A percentile compares a stretch with the other conserved stretches of the same genome.
Conservation (phyloP, 2,888 invertebrate species). For the Cremastinae sp. region DNA sequence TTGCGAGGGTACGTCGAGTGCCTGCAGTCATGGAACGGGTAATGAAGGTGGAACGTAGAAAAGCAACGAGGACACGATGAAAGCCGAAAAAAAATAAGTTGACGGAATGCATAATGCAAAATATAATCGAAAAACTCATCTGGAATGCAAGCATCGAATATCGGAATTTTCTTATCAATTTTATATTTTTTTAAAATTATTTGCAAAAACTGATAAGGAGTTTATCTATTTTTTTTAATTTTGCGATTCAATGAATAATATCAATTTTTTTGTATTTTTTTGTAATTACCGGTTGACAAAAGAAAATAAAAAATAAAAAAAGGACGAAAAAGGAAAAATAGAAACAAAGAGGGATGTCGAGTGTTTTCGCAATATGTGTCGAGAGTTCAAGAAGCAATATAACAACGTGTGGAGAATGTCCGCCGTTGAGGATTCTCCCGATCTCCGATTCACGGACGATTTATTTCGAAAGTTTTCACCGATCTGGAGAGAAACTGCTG, state of each 20-base stretch:
- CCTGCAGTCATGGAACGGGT: slow-evolving; percentile 16
- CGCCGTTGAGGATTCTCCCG: slow-evolving; percentile 56
- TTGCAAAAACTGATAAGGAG: slow-evolving; percentile 9
- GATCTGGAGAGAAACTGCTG: slow-evolving; percentile 42
- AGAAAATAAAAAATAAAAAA: not conserved
- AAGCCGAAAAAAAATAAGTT: not conserved
- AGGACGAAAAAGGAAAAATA: not conserved
- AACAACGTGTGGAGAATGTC: slow-evolving; percentile 65
- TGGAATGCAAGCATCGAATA: not conserved
- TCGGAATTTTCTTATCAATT: not conserved
- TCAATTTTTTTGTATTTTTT: too few species aligned
- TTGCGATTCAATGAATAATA: too few species aligned
- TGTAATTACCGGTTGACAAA: slow-evolving; percentile 24
- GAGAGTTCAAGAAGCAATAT: slow-evolving; percentile 72
- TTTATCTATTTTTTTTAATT: too few species aligned
- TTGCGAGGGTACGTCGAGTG: slow-evolving; percentile 11
- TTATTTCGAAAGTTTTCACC: slow-evolving; percentile 70
- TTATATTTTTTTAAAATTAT: not conserved
- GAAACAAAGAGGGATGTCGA: slow-evolving; percentile 36
- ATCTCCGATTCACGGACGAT: slow-evolving; percentile 63
- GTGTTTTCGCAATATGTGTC: slow-evolving; percentile 20
- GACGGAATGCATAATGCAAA: not conserved
- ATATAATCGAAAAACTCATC: slow-evolving; percentile 2
- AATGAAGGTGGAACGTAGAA: slow-evolving; percentile 10
- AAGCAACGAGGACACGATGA: not conserved